Evolutionary conservation across 2,888 invertebrate species (phyloP).

Genomic region (Blastobasis lacticolella): DNA sequence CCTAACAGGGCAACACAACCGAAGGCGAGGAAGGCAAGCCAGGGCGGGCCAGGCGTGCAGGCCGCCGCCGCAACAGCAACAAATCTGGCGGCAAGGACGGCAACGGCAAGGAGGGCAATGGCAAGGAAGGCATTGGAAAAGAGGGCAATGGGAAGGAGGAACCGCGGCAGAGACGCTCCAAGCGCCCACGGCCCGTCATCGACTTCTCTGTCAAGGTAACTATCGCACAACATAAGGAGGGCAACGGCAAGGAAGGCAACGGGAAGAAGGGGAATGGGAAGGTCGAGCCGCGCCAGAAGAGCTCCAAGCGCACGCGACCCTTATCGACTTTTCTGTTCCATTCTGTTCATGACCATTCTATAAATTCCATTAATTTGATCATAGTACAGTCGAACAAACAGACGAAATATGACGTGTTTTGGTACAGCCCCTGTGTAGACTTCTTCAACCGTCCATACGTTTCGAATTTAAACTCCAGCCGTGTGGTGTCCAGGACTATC

Average conservation of each 20-base stretch:
- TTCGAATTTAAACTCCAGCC: too few relatives aligned
- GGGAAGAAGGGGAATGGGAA: too few relatives aligned
- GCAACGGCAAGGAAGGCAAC: too few relatives aligned
- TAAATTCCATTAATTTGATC: too few relatives aligned
- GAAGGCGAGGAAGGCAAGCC: slow-evolving; percentile 53
- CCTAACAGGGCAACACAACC: slow-evolving; percentile 55
- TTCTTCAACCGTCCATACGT: too few relatives aligned
- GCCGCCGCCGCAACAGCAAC: slow-evolving; percentile 54
- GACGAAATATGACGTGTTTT: too few relatives aligned
- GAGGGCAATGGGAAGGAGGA: slow-evolving; percentile 23
- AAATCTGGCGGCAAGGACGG: slow-evolving; percentile 47
- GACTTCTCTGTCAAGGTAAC: slow-evolving; percentile 74
- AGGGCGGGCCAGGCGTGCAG: slow-evolving; percentile 41
- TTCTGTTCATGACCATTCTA: background rate
- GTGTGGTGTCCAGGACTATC: too few relatives aligned
- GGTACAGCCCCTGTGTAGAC: too few relatives aligned
- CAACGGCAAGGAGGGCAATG: slow-evolving; percentile 15
- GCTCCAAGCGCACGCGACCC: slow-evolving; percentile 12
- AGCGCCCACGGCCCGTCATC: slow-evolving; percentile 55
- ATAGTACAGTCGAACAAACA: too few relatives aligned
- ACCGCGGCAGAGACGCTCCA: slow-evolving; percentile 41
- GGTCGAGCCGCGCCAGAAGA: too few relatives aligned
- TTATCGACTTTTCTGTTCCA: background rate
- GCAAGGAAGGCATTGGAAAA: slow-evolving; percentile 3
- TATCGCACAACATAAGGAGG: too few relatives aligned